Evolutionary conservation across 2,888 invertebrate species (phyloP).

Genomic region (Tethea ocularis): DNA sequence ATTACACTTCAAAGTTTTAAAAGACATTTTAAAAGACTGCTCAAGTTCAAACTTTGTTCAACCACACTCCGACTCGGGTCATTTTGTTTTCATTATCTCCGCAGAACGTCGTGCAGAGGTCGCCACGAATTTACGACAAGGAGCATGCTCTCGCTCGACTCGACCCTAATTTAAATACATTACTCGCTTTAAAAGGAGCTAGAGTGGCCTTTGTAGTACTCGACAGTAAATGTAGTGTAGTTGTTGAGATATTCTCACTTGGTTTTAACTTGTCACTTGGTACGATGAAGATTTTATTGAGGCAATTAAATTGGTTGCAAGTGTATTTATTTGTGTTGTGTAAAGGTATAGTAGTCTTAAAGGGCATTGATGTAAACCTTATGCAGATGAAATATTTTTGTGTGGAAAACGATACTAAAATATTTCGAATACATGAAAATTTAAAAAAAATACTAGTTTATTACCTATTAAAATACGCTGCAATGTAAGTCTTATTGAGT

Average conservation of each 20-base stretch:
- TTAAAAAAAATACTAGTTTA: no score
- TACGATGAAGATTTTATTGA: conserved; percentile 1
- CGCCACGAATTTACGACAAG: conserved; percentile 36
- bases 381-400: no score
- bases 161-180: conserved; percentile 38
- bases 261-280: background rate
- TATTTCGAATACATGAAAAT: no score
- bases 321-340: background rate
- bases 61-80: conserved; percentile 21
- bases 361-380: no score
- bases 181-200: conserved; percentile 24
- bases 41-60: conserved; percentile 9
- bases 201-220: conserved; percentile 9
- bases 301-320: conserved; percentile 3
- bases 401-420: no score
- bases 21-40: background rate
- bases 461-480: no score
- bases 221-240: conserved; percentile 10
- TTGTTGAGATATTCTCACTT: background rate
- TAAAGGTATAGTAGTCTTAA: conserved; percentile 2
- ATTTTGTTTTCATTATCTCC: conserved; percentile 49
- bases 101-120: conserved; percentile 17
- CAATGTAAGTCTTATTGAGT: no score
- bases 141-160: conserved; percentile 15
- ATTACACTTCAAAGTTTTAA: background rate